Percentiles rank a stretch among this genome's conserved stretches.
phyloP scores from a whole-genome alignment of 2,797 vertebrate species.

The Oreochromis grahami region DNA sequence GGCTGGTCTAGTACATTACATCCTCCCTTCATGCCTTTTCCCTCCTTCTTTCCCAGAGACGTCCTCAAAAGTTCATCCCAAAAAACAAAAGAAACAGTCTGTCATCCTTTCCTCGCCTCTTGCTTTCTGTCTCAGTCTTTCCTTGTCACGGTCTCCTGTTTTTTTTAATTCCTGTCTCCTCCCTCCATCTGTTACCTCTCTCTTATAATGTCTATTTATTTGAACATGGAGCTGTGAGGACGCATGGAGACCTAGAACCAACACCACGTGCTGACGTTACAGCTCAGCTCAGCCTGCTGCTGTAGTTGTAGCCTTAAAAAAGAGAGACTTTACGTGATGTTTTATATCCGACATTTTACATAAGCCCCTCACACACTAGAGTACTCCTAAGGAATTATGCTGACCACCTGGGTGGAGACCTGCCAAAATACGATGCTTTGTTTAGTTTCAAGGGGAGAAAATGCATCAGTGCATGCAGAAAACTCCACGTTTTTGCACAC shows the following conservation, averaged over 20 bases:
- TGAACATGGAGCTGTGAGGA: slow-evolving; percentile 37
- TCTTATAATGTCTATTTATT: slow-evolving; percentile 63
- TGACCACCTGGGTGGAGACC: slow-evolving; percentile 36
- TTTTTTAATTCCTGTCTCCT: background rate
- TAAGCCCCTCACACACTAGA: background rate
- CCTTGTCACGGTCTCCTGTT: background rate
- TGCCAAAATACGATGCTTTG: slow-evolving; percentile 46
- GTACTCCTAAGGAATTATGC: slow-evolving; percentile 23
- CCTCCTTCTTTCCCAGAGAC: background rate
- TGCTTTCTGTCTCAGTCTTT: slow-evolving; percentile 14
- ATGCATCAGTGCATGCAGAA: background rate
- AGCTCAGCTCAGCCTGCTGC: slow-evolving; percentile 19
- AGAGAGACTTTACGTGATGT: slow-evolving; percentile 45
- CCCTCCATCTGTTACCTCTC: background rate
- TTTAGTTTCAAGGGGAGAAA: background rate
- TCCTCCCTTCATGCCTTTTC: background rate
- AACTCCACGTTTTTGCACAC: background rate
- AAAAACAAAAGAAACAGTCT: background rate
- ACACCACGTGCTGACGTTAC: slow-evolving; percentile 37
- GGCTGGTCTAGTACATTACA: slow-evolving; percentile 31
- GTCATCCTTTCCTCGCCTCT: background rate
- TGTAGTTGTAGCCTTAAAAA: slow-evolving; percentile 9
- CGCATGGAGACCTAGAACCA: slow-evolving; percentile 58
- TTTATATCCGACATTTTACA: slow-evolving; percentile 45
- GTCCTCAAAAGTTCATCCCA: slow-evolving; percentile 1